Evolutionary conservation across 92 coral and sea anemone genomes (phyloP), one percentile per base, ranked within the genome.

Genomic region (Ricordea florida): DNA sequence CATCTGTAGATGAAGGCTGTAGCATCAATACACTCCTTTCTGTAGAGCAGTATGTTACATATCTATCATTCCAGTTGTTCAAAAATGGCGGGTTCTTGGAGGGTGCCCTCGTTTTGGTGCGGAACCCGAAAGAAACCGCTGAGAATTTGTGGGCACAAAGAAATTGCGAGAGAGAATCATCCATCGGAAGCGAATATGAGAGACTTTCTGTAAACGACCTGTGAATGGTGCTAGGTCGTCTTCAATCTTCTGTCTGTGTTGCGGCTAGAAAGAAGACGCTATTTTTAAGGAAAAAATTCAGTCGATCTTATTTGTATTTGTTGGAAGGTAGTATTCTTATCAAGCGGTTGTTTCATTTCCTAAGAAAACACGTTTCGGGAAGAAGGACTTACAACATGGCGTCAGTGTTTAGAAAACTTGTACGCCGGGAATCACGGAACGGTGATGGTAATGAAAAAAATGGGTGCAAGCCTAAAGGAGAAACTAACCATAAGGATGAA

Each of bases 401-500:
- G 88, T 91, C 97, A 24, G 97, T 91, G 20, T 76, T 91, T 59
- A 71, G 81, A 74, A 91, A 91, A 60, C 36, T 91, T 24, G 97
- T 91, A 21, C 91, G 92, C 27, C 91, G 93, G 5, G 97, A 91
- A 40, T 70, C 93, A 55, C 93, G 97, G 55, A 91, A 83, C 64
- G 71, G 76, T 13, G 85, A 87, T 52, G 93, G 89, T 13, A 64
- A 62, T 59, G 83, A 69, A 72, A 76, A 84, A 62, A 89, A 81
- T 61, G 85, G 85, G 38, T 57, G 85, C 24, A 72, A 81, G 43
- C 85, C 81, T 36, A 80, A 89, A 68, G 85, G 53, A n/a, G 80
- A 81, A 55, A 41, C 79, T 31, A 82, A 82, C 41, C 78, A 38
- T 46, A 83, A 48, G 66, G 60, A n/a, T 63, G 74, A 48, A 64